phyloP scores from a whole-genome alignment of 2,797 vertebrate species.

The Erithacus rubecula region DNA sequence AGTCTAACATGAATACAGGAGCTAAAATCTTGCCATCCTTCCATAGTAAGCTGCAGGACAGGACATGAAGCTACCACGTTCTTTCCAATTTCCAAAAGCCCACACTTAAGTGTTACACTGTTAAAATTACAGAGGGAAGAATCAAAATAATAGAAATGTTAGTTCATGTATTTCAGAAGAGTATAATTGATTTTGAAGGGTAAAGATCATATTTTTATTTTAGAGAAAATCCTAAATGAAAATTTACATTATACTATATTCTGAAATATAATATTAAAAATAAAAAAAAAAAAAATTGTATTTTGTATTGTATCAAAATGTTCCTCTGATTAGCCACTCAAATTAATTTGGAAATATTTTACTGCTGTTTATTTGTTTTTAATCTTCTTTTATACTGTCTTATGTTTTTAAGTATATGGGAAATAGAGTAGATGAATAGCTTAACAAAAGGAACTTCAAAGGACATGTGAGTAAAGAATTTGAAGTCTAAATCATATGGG shows the following conservation, averaged over 20 bases:
- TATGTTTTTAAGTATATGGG: background rate
- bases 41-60: background rate
- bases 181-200: background rate
- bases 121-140: background rate
- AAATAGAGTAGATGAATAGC: background rate
- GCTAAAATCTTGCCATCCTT: background rate
- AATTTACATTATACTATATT: background rate
- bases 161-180: background rate
- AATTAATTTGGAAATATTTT: background rate
- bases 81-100: background rate
- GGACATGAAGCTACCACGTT: background rate
- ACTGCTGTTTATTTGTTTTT: background rate
- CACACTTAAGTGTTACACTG: background rate
- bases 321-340: background rate
- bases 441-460: background rate
- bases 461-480: background rate
- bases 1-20: background rate
- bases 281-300: background rate
- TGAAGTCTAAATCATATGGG: background rate
- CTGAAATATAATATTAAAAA: background rate
- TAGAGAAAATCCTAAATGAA: background rate
- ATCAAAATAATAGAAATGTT: fast-evolving
- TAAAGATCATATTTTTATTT: background rate
- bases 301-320: background rate
- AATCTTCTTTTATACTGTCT: background rate